A percentile compares a stretch with the other conserved stretches of the same genome.
phyloP scores from a whole-genome alignment of 30 jellyfish, hydroid and myxozoan species.

The Hydra vulgaris region DNA sequence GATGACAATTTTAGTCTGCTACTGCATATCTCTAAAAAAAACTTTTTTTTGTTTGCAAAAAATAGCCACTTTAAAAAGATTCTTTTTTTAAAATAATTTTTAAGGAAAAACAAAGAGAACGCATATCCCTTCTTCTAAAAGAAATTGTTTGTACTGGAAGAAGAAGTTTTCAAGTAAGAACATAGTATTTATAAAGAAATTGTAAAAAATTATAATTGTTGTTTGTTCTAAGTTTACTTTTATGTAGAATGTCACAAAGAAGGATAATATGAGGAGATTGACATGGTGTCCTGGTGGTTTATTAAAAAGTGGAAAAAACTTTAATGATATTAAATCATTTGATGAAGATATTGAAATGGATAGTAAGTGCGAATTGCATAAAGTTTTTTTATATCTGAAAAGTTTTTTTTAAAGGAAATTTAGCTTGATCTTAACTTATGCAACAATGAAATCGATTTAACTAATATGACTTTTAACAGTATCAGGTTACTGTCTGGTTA shows the following conservation, averaged over 20 bases:
- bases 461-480: no score
- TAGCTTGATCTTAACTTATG: no score
- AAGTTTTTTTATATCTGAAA: not conserved
- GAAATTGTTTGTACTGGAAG: constrained; percentile 25
- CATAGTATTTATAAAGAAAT: no score
- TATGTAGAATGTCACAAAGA: not conserved
- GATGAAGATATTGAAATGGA: not conserved
- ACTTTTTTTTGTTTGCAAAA: no score
- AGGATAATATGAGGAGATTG: constrained; percentile 20
- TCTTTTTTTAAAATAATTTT: not conserved
- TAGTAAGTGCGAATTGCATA: not conserved
- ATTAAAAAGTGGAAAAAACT: not conserved
- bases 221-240: not conserved
- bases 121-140: constrained; percentile 13
- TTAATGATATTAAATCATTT: not conserved
- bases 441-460: no score
- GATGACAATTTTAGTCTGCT: no score
- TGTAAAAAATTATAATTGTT: no score
- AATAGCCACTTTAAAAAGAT: no score
- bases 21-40: no score
- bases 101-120: constrained; percentile 26
- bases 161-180: not conserved
- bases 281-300: constrained; percentile 95
- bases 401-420: not conserved
- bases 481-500: no score